Conservation (phyloP, 2,888 invertebrate genomes). For the Caenorhabditis sp. region DNA sequence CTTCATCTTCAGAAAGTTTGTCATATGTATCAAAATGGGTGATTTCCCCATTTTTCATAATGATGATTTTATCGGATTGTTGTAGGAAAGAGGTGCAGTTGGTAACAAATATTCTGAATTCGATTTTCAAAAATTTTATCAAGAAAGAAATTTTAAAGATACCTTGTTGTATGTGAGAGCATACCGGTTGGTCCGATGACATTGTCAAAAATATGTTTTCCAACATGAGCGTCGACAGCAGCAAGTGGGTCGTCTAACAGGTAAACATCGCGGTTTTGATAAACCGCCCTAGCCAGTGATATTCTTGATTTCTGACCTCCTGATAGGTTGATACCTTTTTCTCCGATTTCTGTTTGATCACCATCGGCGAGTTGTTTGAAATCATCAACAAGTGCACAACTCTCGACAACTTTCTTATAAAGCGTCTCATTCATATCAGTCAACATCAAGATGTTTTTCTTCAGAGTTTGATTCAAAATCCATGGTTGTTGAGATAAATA, state of each 20-base stretch:
- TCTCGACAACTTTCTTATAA: constrained; percentile 39
- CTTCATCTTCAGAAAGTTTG: constrained; percentile 36
- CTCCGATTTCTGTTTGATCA: constrained; percentile 68
- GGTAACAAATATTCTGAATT: constrained; percentile 85
- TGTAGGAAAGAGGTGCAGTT: constrained; percentile 93
- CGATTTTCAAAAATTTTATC: too few relatives aligned
- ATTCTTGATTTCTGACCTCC: constrained; percentile 77
- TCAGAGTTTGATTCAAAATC: constrained; percentile 92
- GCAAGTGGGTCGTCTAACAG: constrained; percentile 92
- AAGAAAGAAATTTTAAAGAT: too few relatives aligned
- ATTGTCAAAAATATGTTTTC: constrained; percentile 80
- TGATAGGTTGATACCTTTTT: constrained; percentile 69
- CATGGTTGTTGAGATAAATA: constrained; percentile 95
- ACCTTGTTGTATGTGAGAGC: constrained; percentile 76
- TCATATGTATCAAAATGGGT: constrained; percentile 56
- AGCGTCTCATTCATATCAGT: constrained; percentile 29
- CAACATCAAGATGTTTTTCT: constrained; percentile 81
- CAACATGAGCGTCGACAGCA: constrained; percentile 95
- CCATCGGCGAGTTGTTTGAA: constrained; percentile 59
- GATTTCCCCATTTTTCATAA: constrained; percentile 76
- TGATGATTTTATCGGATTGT: constrained; percentile 87
- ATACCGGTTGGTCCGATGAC: constrained; percentile 68
- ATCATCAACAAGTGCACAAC: constrained; percentile 63
- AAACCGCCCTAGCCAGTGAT: constrained; percentile 88
- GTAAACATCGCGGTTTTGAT: constrained; percentile 86